Evolutionary conservation across 53 echinoderm and acorn worm species (phyloP), one percentile per base, ranked within the genome.

Genomic region (Mesocentrotus franciscanus): DNA sequence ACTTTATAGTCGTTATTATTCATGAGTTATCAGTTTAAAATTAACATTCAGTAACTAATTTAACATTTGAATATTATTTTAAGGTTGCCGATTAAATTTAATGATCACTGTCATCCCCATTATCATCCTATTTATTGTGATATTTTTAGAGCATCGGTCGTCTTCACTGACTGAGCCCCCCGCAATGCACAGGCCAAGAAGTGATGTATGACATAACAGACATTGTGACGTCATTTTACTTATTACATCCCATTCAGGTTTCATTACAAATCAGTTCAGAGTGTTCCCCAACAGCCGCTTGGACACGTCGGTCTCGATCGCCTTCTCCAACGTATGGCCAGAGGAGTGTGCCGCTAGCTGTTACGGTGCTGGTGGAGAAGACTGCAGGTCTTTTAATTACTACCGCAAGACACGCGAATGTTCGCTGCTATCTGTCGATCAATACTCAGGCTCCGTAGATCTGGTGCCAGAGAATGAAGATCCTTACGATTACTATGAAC

Each of bases 341-440:
- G 95, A 97, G 62, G 96, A 96, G 1, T 96, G 96, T 85, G 96
- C 96, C 17, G 11, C 55, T 34, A 33, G 29, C 3, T 96, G 96
- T 87, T 85, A 95, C 17, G 60, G n/a, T 75, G 93, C 60, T 55
- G 32, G 81, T 56, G 18, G 92, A 93, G 34, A 15, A 60, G 58
- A 32, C 32, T 97, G 97, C 64, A 87, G 85, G 20, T 97, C 96
- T 59, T 96, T 97, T 56, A 95, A 97, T 90, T 97, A 96, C 79
- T 61, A 96, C 90, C 93, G 94, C 56, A 90, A 42, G 13, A 87
- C 18, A 5, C 93, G 87, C 60, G 90, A 84, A 27, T 97, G 97
- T 83, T 35, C 72, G 1, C 85, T 97, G 42, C 92, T 96, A 42
- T 66, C 90, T 33, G 92, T 72, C 20, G 92, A 96, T 68, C 95